phyloP scores from a whole-genome alignment of 2,888 invertebrate species.

The Pandemis corylana region DNA sequence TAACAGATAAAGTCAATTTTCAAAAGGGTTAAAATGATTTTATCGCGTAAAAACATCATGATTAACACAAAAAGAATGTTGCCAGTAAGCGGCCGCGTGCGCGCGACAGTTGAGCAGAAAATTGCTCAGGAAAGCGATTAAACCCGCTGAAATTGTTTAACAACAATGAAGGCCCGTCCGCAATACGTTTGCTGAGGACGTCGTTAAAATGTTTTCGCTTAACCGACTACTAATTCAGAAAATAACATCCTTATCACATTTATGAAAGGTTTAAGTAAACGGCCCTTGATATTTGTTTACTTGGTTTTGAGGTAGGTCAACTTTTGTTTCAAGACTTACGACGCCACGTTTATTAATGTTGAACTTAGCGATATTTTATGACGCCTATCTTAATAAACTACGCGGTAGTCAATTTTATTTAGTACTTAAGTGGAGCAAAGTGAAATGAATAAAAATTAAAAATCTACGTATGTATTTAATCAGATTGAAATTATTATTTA shows the following conservation, averaged over 20 bases:
- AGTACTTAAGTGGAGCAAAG: no score
- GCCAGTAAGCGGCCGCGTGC: constrained; percentile 59
- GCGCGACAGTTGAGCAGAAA: constrained; percentile 61
- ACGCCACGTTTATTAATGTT: background rate
- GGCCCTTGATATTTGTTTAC: background rate
- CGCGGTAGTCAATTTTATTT: no score
- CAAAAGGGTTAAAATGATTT: background rate
- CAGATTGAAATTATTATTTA: no score
- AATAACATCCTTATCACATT: constrained; percentile 8
- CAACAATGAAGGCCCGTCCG: constrained; percentile 60
- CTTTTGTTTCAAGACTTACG: background rate
- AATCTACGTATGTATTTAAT: no score
- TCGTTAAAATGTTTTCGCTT: constrained; percentile 61
- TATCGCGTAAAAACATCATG: background rate
- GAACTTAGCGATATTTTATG: no score
- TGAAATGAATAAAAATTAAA: no score
- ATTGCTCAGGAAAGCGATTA: constrained; percentile 67
- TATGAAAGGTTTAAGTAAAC: background rate
- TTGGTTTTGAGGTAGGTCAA: background rate
- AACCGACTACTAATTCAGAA: constrained; percentile 44
- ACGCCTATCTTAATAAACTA: no score
- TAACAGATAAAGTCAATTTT: constrained; percentile 1
- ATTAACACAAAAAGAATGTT: constrained; percentile 16
- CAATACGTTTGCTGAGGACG: constrained; percentile 57
- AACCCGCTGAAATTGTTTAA: constrained; percentile 66